Percentiles rank a stretch among this genome's conserved stretches.
phyloP scores from a whole-genome alignment of 2,113 vertebrate genomes.

The Todiramphus saurophagus region DNA sequence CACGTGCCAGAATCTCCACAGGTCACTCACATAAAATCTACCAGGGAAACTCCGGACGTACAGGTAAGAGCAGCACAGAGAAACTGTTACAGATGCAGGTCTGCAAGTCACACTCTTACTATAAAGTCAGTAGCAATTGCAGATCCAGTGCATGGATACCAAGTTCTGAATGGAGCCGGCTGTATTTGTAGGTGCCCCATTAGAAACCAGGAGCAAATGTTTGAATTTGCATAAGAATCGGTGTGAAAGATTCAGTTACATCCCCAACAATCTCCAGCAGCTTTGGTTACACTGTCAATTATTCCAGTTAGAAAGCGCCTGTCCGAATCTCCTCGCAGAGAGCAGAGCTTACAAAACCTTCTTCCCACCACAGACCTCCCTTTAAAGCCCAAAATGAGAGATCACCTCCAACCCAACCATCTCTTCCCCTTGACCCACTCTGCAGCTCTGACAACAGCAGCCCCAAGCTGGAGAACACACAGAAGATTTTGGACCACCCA shows the following conservation, averaged over 20 bases:
- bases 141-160: fast-evolving
- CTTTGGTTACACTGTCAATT: constrained; percentile 11
- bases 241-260: constrained; percentile 45
- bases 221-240: constrained; percentile 53
- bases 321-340: not conserved
- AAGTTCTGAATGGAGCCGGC: not conserved
- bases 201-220: not conserved
- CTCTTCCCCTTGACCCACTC: not conserved
- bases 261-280: not conserved
- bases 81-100: not conserved
- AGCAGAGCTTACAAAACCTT: not conserved
- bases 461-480: not conserved
- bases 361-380: not conserved
- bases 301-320: not conserved
- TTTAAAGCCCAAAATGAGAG: not conserved
- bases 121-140: not conserved
- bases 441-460: not conserved
- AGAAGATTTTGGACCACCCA: not conserved
- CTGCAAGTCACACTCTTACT: not conserved
- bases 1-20: not conserved
- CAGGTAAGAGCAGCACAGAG: not conserved
- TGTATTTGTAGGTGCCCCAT: not conserved
- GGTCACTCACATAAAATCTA: not conserved
- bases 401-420: not conserved
- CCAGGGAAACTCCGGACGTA: fast-evolving